Evolutionary conservation across 2,113 vertebrate species (phyloP), one percentile per base, ranked within the genome.

Genomic region (Dryoscopus gambensis): DNA sequence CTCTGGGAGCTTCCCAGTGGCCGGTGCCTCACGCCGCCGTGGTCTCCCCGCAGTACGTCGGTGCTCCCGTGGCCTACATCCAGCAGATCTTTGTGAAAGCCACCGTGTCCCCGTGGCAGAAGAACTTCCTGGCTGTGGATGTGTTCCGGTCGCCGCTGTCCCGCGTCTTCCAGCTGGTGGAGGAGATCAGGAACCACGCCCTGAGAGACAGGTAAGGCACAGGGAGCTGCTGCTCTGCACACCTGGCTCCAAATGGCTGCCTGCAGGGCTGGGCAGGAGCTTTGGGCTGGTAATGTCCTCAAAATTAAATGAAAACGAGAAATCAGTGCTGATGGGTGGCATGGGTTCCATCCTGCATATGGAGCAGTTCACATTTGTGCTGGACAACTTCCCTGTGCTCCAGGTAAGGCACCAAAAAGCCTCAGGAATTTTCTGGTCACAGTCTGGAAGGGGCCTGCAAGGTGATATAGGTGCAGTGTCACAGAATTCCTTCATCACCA

Each of bases 71-170:
- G 55, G 99, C 99, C 62, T 99, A 99, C 93, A 98, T 99, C 92
- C 99, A 99, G 97, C 99, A 99, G 98, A 98, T 99, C 91, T 89
- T 99, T 64, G 99, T 99, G 87, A 99, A 99, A 95, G 98, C 99
- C 11, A 99, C 98, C 0, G 99, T 99, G 71, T 99, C 99, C 78
- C 99, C 99, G 3, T 99, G 99, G 99, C 99, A 99, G 94, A 99
- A 97, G 98, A 98, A 98, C 90, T 98, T 99, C 96, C 98, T 99
- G 57, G 98, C 99, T 0, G 99, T 99, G 8, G 99, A 99, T 30
- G 98, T 99, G 12, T 99, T 99, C 64, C 99, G 99, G 5, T 99
- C 99, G 0, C 99, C 99, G 2, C 98, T 99, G 44, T 98, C 99
- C 42, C 98, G 98, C 2, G 99, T 99, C 27, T 99, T 99, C 84